Evolutionary conservation across 2,888 invertebrate species (phyloP).

Genomic region (Smittia sp.): DNA sequence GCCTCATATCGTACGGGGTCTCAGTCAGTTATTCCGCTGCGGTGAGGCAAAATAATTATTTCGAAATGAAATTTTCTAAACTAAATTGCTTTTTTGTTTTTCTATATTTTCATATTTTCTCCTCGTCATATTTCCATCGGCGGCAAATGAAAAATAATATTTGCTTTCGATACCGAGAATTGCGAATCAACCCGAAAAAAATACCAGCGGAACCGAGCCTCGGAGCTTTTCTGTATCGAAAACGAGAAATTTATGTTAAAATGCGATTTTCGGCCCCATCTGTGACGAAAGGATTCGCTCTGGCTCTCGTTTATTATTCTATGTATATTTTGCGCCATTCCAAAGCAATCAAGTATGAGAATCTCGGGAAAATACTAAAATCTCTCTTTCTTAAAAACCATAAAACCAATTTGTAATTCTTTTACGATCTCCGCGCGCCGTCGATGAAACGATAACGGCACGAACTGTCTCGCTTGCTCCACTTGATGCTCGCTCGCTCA

Average conservation of each 20-base stretch:
- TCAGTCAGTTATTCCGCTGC: background rate
- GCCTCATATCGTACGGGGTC: background rate
- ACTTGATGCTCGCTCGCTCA: background rate
- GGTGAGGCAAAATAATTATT: background rate
- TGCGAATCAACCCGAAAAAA: background rate
- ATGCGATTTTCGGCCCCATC: conserved; percentile 15
- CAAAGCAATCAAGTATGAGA: conserved; percentile 4
- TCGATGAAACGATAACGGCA: background rate
- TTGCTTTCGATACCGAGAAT: conserved; percentile 26
- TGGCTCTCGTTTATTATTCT: conserved; percentile 25
- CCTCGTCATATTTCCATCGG: background rate
- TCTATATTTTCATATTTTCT: background rate
- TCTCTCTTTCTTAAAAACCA: conserved; percentile 14
- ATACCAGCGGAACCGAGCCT: background rate
- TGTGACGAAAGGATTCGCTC: conserved; percentile 35
- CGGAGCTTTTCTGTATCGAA: background rate
- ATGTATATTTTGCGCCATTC: conserved; percentile 29
- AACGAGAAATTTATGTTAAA: background rate
- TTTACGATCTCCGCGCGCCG: conserved; percentile 17
- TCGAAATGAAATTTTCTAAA: background rate
- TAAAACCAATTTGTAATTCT: conserved; percentile 40
- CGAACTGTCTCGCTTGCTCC: background rate
- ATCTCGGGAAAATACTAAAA: conserved; percentile 13
- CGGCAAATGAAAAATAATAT: conserved; percentile 35
- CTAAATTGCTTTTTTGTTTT: background rate